These are phyloP conservation scores for Ellobius talpinus DNA, from an alignment of 2,113 vertebrate species.

Conservation along the genomic window DNA sequence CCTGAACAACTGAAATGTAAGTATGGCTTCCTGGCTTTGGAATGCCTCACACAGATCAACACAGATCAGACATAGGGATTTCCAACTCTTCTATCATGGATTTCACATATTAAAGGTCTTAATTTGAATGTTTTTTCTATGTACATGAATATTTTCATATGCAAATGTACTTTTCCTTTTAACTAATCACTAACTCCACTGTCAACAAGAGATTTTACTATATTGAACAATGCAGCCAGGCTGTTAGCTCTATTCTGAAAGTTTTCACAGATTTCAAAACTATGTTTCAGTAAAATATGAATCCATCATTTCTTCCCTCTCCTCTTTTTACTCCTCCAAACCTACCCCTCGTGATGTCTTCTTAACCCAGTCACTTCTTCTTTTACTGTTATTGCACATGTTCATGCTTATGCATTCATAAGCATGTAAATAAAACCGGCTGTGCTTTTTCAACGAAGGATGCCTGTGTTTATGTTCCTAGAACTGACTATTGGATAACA, in stretches of 20 bases:
- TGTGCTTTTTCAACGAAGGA: background rate
- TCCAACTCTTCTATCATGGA: background rate
- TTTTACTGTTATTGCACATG: background rate
- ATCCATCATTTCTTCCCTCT: background rate
- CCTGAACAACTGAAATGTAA: conserved; percentile 15
- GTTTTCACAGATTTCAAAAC: background rate
- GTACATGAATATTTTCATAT: background rate
- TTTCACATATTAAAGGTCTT: background rate
- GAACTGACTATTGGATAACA: background rate
- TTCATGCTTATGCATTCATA: background rate
- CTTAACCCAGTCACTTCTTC: background rate
- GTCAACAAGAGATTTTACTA: background rate
- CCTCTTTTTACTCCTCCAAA: no score
- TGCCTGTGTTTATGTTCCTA: background rate
- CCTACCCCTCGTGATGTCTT: background rate
- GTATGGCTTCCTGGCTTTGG: background rate
- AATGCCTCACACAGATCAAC: background rate
- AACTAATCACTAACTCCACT: background rate
- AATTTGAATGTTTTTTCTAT: background rate
- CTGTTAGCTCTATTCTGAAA: background rate
- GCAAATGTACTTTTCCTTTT: background rate
- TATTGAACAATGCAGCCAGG: background rate
- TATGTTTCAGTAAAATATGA: background rate
- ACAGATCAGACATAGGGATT: background rate
- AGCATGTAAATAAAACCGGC: background rate